A percentile compares a stretch with the other conserved stretches of the same genome.
These are phyloP conservation scores for Petrocephalus zakoni DNA, from an alignment of 2,113 vertebrate species.

Conservation along the genomic window DNA sequence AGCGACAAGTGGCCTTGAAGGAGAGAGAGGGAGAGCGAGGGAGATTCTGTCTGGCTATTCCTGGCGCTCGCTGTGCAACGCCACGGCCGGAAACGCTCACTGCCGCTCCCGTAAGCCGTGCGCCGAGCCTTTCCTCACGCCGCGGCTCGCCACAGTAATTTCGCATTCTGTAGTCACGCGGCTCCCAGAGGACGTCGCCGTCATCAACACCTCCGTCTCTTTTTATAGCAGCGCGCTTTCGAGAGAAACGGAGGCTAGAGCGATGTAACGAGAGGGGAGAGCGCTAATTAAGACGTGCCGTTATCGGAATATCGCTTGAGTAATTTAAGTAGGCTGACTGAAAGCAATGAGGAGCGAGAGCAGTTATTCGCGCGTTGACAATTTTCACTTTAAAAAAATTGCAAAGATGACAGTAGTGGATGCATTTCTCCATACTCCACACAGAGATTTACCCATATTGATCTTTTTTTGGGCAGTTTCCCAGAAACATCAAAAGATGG, in stretches of 20 bases:
- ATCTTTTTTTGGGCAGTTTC: neutral
- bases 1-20: neutral
- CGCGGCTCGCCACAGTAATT: neutral
- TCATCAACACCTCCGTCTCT: constrained; percentile 5
- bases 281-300: neutral
- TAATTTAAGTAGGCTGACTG: neutral
- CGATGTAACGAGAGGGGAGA: neutral
- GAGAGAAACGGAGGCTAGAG: neutral
- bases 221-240: neutral
- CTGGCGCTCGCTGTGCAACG: neutral
- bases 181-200: neutral
- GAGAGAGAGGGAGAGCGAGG: neutral
- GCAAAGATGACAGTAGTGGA: neutral
- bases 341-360: neutral
- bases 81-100: neutral
- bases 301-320: neutral
- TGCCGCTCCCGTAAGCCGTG: neutral
- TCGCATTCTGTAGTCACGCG: neutral
- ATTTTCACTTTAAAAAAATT: neutral
- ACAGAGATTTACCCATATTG: neutral
- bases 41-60: neutral
- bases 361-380: neutral
- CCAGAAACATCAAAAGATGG: neutral
- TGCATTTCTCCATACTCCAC: neutral
- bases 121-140: neutral